Evolutionary conservation across 1,140 invertebrate genomes (phyloP).

Genomic region (Scaptomyza hsui): DNA sequence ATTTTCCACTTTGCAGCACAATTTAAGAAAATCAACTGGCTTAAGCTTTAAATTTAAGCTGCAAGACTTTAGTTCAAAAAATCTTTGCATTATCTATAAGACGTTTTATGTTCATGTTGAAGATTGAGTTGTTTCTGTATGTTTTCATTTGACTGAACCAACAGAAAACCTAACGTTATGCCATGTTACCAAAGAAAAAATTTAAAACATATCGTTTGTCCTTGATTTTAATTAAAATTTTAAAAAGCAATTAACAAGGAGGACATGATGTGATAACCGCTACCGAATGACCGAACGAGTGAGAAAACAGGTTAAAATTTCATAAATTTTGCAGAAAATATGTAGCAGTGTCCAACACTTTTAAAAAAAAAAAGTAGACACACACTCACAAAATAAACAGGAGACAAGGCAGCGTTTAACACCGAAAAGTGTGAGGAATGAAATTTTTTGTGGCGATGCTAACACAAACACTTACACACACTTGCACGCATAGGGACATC

Average conservation of each 20-base stretch:
- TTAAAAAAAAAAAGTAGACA: conserved; percentile 20
- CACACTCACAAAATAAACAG: conserved; percentile 18
- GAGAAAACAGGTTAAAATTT: conserved; percentile 69
- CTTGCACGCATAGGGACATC: conserved; percentile 49
- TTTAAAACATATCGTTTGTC: conserved; percentile 62
- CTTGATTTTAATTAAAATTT: conserved; percentile 73
- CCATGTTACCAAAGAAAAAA: not conserved
- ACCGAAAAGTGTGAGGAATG: conserved; percentile 67
- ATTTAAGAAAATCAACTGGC: conserved; percentile 43
- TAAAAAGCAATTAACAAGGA: conserved; percentile 70
- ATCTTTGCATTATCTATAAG: not conserved
- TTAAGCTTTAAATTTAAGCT: conserved; percentile 21
- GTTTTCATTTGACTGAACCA: not conserved
- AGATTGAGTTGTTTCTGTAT: not conserved
- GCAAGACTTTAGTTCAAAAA: not conserved
- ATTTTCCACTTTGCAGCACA: conserved; percentile 64
- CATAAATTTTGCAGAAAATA: conserved; percentile 80
- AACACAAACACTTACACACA: conserved; percentile 30
- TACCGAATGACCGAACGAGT: conserved; percentile 17
- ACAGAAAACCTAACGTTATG: not conserved
- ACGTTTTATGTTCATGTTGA: not conserved
- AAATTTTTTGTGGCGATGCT: conserved; percentile 69
- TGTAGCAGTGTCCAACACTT: conserved; percentile 54
- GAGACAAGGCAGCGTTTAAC: conserved; percentile 42
- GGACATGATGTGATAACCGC: conserved; percentile 73